Percentiles rank a stretch among this genome's conserved stretches.
Conservation (phyloP, 1,140 invertebrate genomes). For the Tetramorium parvispinum region DNA sequence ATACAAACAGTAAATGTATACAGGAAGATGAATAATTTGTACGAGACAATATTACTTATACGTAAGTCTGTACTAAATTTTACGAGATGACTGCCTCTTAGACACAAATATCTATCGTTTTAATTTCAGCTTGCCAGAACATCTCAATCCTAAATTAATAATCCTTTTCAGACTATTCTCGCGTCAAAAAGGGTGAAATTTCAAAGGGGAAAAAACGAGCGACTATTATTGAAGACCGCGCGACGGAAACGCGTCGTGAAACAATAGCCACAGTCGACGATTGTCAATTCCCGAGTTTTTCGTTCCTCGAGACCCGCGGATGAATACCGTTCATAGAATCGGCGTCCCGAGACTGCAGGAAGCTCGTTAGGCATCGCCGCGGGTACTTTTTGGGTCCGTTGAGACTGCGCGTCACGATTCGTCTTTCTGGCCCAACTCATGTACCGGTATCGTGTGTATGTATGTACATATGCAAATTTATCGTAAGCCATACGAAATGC, state of each 20-base stretch:
- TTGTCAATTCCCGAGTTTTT: constrained; percentile 58
- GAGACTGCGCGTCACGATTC: constrained; percentile 9
- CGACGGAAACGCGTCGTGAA: constrained; percentile 42
- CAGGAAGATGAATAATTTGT: background rate
- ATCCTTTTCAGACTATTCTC: background rate
- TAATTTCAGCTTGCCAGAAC: background rate
- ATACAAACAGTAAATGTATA: background rate
- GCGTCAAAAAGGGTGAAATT: constrained; percentile 13
- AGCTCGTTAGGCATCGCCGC: constrained; percentile 73
- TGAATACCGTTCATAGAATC: constrained; percentile 65
- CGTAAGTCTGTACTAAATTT: background rate
- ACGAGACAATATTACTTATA: background rate
- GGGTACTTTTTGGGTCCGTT: constrained; percentile 61
- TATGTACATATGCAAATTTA: constrained; percentile 33
- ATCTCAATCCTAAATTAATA: background rate
- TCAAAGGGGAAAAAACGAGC: background rate
- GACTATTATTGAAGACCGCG: constrained; percentile 64
- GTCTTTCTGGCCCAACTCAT: background rate
- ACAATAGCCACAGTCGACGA: constrained; percentile 68
- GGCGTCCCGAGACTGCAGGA: constrained; percentile 66
- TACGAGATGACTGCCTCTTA: background rate
- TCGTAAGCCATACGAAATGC: background rate
- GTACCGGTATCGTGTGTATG: background rate
- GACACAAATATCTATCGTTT: background rate
- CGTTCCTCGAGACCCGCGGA: constrained; percentile 34